Evolutionary conservation across 2,797 vertebrate species (phyloP).

Genomic region (Rhodeus uyekii): DNA sequence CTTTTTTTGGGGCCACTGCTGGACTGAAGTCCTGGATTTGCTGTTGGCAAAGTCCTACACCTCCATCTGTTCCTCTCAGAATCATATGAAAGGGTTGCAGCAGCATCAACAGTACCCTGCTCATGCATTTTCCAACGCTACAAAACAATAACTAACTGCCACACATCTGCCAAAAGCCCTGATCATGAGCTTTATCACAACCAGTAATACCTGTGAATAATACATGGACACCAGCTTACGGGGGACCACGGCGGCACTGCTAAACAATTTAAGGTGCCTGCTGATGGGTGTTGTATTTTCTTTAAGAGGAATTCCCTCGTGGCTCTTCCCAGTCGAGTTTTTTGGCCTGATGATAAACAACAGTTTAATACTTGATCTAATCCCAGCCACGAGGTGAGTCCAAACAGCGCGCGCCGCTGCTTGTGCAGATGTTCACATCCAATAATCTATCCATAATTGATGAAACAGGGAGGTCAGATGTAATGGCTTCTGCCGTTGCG

Average conservation of each 20-base stretch:
- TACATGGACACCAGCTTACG: constrained; percentile 85
- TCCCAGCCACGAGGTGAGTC: constrained; percentile 96
- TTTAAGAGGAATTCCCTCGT: constrained; percentile 84
- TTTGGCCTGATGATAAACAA: constrained; percentile 99
- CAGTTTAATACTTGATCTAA: constrained; percentile 99
- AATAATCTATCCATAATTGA: constrained; percentile 99
- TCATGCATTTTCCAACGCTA: constrained; percentile 80
- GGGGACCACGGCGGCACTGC: constrained; percentile 72
- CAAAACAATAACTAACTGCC: constrained; percentile 80
- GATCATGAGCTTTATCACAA: constrained; percentile 89
- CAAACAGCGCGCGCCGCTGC: constrained; percentile 84
- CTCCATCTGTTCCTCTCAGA: constrained; percentile 58
- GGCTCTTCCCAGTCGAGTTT: constrained; percentile 86
- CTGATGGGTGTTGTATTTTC: constrained; percentile 82
- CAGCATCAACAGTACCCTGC: constrained; percentile 48
- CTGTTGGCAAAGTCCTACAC: constrained; percentile 54
- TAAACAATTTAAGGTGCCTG: constrained; percentile 88
- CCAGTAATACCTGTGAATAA: constrained; percentile 93
- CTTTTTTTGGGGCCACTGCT: constrained; percentile 51
- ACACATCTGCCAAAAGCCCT: constrained; percentile 86
- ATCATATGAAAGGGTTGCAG: constrained; percentile 38
- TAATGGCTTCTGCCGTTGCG: constrained; percentile 94
- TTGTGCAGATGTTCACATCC: constrained; percentile 99
- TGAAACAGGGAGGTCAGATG: constrained; percentile 99
- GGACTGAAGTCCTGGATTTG: constrained; percentile 33